Base-by-base conservation (phyloP, 1,140 invertebrate species). In the Ladona fulva region DNA sequence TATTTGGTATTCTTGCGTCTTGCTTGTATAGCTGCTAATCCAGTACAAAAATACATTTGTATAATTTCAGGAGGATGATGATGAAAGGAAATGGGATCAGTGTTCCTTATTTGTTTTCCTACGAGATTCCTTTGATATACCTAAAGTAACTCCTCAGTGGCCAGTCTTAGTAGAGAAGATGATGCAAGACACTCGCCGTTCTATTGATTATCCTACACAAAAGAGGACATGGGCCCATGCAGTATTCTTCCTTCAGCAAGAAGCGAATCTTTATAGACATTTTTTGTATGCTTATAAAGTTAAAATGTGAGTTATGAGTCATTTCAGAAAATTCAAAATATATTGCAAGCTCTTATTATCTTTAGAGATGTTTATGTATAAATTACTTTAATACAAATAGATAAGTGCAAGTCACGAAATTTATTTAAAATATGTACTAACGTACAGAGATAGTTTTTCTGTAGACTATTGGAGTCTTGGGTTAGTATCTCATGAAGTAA, bases 401-500 rank as follows among this genome's bases (percentile, higher is more conserved):
- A n/a, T n/a, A n/a, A n/a, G n/a, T n/a, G n/a, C n/a, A n/a, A n/a
- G n/a, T n/a, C n/a, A n/a, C n/a, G n/a, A n/a, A n/a, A n/a, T n/a
- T n/a, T n/a, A n/a, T n/a, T n/a, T n/a, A n/a, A n/a, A n/a, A n/a
- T n/a, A n/a, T n/a, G n/a, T n/a, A n/a, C n/a, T n/a, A n/a, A n/a
- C n/a, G n/a, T n/a, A 37, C 77, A 90, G 89, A 79, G 97, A 97
- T 81, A 93, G 91, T 79, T 90, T 89, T 80, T 92, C 91, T 74
- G 95, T 97, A 0, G 95, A 98, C 85, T 97, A 94, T 83, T 98
- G 96, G 96, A 92, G 90, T 82, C 86, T 93, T 79, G 96, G 95
- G 6, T 87, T 95, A 22, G 87, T 97, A 24, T 91, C 92, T 74
- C 95, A 94, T 87, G 95, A 98, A 88, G 87, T 95, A 78, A 90